Percentiles rank a stretch among this genome's conserved stretches.
Conservation (phyloP, 2,888 invertebrate genomes). For the Panzeria rudis region DNA sequence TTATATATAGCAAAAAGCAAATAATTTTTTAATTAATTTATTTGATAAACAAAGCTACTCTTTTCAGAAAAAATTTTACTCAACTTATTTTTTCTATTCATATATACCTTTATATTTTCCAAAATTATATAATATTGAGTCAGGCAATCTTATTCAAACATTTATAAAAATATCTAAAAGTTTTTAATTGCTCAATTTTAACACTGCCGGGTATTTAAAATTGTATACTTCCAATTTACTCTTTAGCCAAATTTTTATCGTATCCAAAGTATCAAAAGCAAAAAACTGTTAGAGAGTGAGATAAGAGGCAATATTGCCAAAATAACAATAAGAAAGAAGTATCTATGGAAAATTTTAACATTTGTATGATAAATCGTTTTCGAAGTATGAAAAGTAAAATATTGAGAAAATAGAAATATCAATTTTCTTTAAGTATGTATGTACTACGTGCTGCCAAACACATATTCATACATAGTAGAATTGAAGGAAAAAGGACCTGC, state of each 20-base stretch:
- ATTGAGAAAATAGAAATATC: conserved; percentile 75
- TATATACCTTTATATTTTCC: too few species aligned
- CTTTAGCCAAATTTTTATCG: conserved; percentile 4
- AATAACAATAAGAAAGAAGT: conserved; percentile 18
- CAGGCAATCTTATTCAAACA: too few species aligned
- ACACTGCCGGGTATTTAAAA: neutral
- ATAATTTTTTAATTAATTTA: too few species aligned
- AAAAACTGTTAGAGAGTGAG: neutral
- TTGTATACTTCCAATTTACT: neutral
- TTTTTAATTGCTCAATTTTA: neutral
- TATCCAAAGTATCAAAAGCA: neutral
- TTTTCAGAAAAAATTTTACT: too few species aligned
- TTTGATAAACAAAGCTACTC: too few species aligned
- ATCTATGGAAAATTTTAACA: conserved; percentile 68
- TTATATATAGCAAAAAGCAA: too few species aligned
- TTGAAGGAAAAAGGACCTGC: conserved; percentile 11
- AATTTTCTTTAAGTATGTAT: conserved; percentile 74
- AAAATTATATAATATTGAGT: too few species aligned
- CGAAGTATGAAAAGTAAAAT: conserved; percentile 47
- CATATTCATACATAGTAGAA: neutral
- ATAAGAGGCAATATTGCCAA: conserved; percentile 23
- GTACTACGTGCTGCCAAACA: neutral
- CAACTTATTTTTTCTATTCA: too few species aligned
- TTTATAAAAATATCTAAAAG: too few species aligned
- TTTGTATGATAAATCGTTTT: conserved; percentile 82